Percentiles rank a stretch among this genome's conserved stretches.
Evolutionary conservation across 2,113 vertebrate genomes (phyloP).

Genomic region (Odocoileus hemionus): DNA sequence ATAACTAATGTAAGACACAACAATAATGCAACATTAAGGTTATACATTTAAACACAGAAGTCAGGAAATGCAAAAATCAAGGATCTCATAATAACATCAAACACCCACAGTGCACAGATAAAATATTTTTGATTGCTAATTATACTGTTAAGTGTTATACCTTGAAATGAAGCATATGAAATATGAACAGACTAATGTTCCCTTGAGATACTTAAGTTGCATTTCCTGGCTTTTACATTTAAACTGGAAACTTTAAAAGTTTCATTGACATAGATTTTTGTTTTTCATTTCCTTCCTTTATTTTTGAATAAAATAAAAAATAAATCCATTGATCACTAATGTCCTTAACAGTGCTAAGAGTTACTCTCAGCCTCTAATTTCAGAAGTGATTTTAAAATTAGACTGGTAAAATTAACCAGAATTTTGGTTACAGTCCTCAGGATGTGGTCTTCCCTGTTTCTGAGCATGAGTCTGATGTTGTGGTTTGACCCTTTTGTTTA

Average conservation of each 20-base stretch:
- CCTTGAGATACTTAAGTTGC: conserved; percentile 62
- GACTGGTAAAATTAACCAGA: background rate
- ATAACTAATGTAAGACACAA: conserved; percentile 65
- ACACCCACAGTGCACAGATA: conserved; percentile 59
- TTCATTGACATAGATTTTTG: conserved; percentile 63
- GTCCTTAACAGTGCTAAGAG: background rate
- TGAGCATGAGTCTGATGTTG: background rate
- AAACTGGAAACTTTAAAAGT: conserved; percentile 58
- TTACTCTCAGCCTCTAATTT: background rate
- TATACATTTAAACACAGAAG: conserved; percentile 60
- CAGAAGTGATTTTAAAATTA: background rate
- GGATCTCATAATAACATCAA: conserved; percentile 68
- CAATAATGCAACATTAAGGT: conserved; percentile 67
- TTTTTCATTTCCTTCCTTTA: conserved; percentile 66
- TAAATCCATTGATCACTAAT: conserved; percentile 38
- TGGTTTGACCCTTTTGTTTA: conserved; percentile 31
- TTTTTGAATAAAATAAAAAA: conserved; percentile 49
- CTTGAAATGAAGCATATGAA: conserved; percentile 62
- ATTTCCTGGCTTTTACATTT: conserved; percentile 69
- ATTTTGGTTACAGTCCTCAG: background rate
- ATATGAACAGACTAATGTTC: conserved; percentile 67
- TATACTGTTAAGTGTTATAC: conserved; percentile 68
- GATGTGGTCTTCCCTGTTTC: background rate
- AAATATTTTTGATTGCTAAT: conserved; percentile 75
- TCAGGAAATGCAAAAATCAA: conserved; percentile 71